Conservation (phyloP, 2,888 invertebrate genomes). For the Pterostichus madidus region DNA sequence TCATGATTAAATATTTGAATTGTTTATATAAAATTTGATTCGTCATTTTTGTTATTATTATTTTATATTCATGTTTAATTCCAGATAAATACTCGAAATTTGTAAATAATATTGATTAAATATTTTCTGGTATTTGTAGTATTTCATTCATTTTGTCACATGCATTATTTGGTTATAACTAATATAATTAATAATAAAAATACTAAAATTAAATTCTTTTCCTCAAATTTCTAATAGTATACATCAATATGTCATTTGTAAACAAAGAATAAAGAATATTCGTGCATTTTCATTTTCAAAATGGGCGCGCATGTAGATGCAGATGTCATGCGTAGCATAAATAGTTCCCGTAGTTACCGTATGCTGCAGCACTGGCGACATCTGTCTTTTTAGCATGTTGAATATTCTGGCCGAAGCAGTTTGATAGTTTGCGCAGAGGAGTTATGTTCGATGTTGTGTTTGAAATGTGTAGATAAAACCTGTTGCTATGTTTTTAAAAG, state of each 20-base stretch:
- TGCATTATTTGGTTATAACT: too few relatives aligned
- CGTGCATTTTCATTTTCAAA: neutral
- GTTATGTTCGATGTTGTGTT: slow-evolving; percentile 59
- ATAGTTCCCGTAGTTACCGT: neutral
- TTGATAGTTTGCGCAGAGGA: slow-evolving; percentile 60
- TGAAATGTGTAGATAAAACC: slow-evolving; percentile 57
- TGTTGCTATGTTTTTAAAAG: slow-evolving; percentile 65
- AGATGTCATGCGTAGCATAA: neutral
- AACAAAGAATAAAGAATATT: too few relatives aligned
- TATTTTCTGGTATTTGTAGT: slow-evolving; percentile 2
- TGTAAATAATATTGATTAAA: slow-evolving; percentile 20
- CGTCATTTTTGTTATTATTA: neutral
- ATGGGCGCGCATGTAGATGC: neutral
- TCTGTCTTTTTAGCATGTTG: slow-evolving; percentile 33
- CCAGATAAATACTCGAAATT: neutral
- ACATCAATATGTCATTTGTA: too few relatives aligned
- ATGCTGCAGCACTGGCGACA: slow-evolving; percentile 2
- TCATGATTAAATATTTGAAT: slow-evolving; percentile 19
- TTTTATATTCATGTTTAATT: slow-evolving; percentile 5
- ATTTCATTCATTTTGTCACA: slow-evolving; percentile 1
- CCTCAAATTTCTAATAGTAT: too few relatives aligned
- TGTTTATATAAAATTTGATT: neutral
- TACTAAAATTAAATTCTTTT: too few relatives aligned
- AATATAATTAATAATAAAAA: too few relatives aligned
- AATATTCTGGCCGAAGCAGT: slow-evolving; percentile 50